These are phyloP conservation scores for Mesorhabditis belari DNA, from an alignment of 2,888 invertebrate genomes.

Conservation along the genomic window DNA sequence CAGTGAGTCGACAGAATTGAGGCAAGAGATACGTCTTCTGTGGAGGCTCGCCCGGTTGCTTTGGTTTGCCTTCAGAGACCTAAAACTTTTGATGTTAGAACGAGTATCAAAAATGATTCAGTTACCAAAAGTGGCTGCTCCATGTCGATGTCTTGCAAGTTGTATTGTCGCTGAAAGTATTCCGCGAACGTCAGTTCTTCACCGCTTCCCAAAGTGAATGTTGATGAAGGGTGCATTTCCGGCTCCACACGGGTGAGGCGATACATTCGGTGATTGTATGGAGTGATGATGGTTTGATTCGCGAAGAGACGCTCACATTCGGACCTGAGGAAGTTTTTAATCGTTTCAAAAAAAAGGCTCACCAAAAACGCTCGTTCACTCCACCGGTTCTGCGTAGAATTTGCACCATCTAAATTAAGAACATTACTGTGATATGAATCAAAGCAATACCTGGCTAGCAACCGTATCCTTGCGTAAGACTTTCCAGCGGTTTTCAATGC, in stretches of 20 bases:
- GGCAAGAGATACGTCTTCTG: conserved; percentile 67
- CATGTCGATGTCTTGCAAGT: conserved; percentile 68
- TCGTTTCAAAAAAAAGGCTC: too few relatives aligned
- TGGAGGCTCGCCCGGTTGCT: conserved; percentile 36
- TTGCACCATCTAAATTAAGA: too few relatives aligned
- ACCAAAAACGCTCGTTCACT: too few relatives aligned
- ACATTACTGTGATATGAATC: too few relatives aligned
- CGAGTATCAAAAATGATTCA: too few relatives aligned
- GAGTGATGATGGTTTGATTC: too few relatives aligned
- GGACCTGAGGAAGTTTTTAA: too few relatives aligned
- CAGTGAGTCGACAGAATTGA: conserved; percentile 80
- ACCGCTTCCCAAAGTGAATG: conserved; percentile 60
- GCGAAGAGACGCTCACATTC: too few relatives aligned
- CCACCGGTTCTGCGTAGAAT: too few relatives aligned
- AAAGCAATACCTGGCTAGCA: too few relatives aligned
- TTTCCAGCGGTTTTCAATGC: conserved; percentile 75
- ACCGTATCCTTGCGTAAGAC: conserved; percentile 73
- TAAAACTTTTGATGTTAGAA: too few relatives aligned
- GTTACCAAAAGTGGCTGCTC: conserved; percentile 56
- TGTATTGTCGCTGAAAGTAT: conserved; percentile 74
- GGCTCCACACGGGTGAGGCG: conserved; percentile 78
- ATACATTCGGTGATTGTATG: conserved; percentile 86
- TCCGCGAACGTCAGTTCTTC: conserved; percentile 57
- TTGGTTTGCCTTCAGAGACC: conserved; percentile 37
- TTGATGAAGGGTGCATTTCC: conserved; percentile 66